Evolutionary conservation across 1,140 invertebrate genomes (phyloP).

Genomic region (Lasioglossum albipes): DNA sequence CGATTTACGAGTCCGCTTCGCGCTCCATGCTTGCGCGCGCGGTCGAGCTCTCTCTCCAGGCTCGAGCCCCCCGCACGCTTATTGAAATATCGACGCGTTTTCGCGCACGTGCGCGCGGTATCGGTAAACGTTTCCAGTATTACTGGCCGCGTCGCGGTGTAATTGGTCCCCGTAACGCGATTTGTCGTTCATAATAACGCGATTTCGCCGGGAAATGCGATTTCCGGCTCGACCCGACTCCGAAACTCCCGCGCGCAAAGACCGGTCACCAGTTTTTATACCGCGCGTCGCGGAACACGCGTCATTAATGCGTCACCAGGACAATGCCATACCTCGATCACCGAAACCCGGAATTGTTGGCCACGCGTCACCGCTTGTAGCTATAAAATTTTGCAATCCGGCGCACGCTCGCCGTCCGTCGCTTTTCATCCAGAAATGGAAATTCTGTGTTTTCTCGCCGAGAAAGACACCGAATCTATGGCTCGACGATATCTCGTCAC

Average conservation of each 20-base stretch:
- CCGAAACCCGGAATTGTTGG: not conserved
- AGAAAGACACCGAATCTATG: not conserved
- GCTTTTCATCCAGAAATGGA: slow-evolving; percentile 17
- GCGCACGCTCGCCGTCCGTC: not conserved
- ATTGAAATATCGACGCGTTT: slow-evolving; percentile 40
- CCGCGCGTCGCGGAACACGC: not conserved
- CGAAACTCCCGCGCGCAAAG: not conserved
- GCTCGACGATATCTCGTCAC: slow-evolving; percentile 43
- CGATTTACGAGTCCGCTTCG: slow-evolving; percentile 34
- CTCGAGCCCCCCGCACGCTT: not conserved
- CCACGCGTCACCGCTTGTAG: not conserved
- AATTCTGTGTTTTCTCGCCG: slow-evolving; percentile 18
- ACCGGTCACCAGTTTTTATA: slow-evolving; percentile 4
- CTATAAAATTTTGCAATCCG: not conserved
- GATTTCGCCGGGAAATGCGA: slow-evolving; percentile 29
- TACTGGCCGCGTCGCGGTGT: slow-evolving; percentile 6
- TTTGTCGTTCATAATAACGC: slow-evolving; percentile 39
- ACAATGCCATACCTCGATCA: not conserved
- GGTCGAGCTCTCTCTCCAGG: too few species aligned
- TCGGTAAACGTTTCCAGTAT: slow-evolving; percentile 33
- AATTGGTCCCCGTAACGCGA: slow-evolving; percentile 37
- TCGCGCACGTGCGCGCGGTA: not conserved
- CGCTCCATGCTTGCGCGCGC: too few species aligned
- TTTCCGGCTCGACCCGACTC: not conserved
- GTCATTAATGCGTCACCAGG: not conserved